Percentiles rank a stretch among this genome's conserved stretches.
These are phyloP conservation scores for Heterodera schachtii DNA, from an alignment of 1,140 invertebrate species.

Conservation along the genomic window DNA sequence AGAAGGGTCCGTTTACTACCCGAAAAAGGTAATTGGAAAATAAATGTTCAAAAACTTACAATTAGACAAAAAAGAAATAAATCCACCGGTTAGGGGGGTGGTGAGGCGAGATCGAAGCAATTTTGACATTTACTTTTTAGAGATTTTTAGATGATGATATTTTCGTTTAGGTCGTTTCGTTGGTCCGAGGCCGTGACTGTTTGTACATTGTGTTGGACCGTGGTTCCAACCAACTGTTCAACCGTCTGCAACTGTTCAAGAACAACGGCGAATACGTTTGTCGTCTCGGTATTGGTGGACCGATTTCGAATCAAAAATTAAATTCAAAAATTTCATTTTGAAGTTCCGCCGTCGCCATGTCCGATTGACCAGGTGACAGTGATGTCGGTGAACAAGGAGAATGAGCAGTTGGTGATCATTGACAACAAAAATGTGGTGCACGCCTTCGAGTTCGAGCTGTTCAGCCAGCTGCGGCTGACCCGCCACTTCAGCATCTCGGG, in stretches of 20 bases:
- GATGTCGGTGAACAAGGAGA: slow-evolving; percentile 40
- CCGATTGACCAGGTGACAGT: slow-evolving; percentile 38
- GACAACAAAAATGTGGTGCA: slow-evolving; percentile 45
- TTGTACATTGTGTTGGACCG: slow-evolving; percentile 41
- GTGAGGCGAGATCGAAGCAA: not conserved
- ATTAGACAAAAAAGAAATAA: not conserved
- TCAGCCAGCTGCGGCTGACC: slow-evolving; percentile 28
- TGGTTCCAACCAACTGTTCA: slow-evolving; percentile 40
- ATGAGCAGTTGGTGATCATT: slow-evolving; percentile 40
- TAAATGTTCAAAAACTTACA: not conserved
- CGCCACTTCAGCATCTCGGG: slow-evolving; percentile 39
- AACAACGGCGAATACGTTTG: slow-evolving; percentile 43
- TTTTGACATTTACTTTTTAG: no score
- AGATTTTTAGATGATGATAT: no score
- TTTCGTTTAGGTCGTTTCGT: slow-evolving; percentile 31
- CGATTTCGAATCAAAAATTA: slow-evolving; percentile 1
- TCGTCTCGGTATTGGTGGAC: slow-evolving; percentile 30
- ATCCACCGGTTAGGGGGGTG: not conserved
- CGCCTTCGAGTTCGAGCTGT: slow-evolving; percentile 36
- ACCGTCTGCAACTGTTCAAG: slow-evolving; percentile 37
- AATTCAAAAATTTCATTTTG: slow-evolving; percentile 2
- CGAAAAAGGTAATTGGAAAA: slow-evolving; percentile 41
- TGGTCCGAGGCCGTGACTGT: slow-evolving; percentile 38
- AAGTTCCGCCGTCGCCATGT: slow-evolving; percentile 24
- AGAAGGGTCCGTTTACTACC: slow-evolving; percentile 40